Evolutionary conservation across 2,113 vertebrate genomes (phyloP), one percentile per base, ranked within the genome.

Genomic region (Bettongia penicillata): DNA sequence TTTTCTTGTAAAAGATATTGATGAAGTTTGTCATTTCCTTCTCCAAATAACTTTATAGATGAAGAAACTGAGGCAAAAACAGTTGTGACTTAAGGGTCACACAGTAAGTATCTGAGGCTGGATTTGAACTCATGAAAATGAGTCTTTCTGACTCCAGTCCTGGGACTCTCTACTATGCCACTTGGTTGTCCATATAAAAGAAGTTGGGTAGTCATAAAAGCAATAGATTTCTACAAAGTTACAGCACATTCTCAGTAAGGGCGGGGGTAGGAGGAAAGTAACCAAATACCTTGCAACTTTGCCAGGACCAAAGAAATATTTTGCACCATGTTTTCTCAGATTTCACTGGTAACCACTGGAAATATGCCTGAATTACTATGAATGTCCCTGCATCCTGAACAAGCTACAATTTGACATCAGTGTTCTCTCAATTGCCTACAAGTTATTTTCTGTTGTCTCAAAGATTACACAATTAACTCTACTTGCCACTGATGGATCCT

Each of bases 201-300:
- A 49, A 96, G 91, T 92, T 77, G 94, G 90, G 97, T 96, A 89
- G 95, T 95, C 77, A 51, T 93, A 50, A 53, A 94, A 97, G 89
- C 94, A 91, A 96, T 95, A n/a, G 95, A 93, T 96, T 92, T 95
- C 52, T 90, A 52, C 90, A 97, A 97, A 97, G 94, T 91, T 96
- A 97, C 96, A 97, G 96, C 95, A 91, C 89, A 95, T 97, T 93
- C 93, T 97, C 94, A 95, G 19, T 84, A 53, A 94, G 28, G n/a
- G 23, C 51, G 37, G 48, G 48, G 48, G 48, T 48, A 48, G 48
- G 24, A 37, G 53, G 48, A 91, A 94, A 61, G 3, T 53, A 61
- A 92, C 12, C 24, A 84, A 91, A 55, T 97, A 96, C 89, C 93
- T 94, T 52, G 93, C 28, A 48, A 43, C 68, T 97, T 93, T 96